Percentiles rank a stretch among this genome's conserved stretches.
phyloP scores from a whole-genome alignment of 2,888 invertebrate species.

The Agrotis segetum region DNA sequence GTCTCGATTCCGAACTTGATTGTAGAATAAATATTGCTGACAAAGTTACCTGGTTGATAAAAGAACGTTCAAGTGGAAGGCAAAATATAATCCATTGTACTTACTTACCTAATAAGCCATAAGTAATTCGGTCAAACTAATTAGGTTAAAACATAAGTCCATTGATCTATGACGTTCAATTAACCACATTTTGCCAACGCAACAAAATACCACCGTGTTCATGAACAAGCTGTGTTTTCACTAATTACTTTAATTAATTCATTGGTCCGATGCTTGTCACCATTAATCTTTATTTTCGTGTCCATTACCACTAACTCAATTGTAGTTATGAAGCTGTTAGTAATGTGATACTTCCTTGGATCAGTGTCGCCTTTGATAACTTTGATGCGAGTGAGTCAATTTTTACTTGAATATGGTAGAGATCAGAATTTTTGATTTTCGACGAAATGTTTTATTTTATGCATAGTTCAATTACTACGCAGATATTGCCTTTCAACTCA shows the following conservation, averaged over 20 bases:
- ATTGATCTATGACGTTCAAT: slow-evolving; percentile 13
- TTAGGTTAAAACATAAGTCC: not conserved
- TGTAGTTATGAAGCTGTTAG: slow-evolving; percentile 30
- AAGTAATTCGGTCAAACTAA: not conserved
- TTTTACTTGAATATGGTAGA: not conserved
- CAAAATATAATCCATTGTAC: not conserved
- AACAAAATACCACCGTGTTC: slow-evolving; percentile 16
- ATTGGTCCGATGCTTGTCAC: slow-evolving; percentile 23
- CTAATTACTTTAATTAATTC: slow-evolving; percentile 58
- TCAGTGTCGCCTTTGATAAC: slow-evolving; percentile 6
- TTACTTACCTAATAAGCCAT: not conserved
- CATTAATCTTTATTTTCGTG: slow-evolving; percentile 44
- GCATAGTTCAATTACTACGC: not conserved
- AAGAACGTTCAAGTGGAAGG: not conserved
- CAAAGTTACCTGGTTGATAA: not conserved
- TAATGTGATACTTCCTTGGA: slow-evolving; percentile 14
- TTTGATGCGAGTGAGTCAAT: not conserved
- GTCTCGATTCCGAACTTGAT: not conserved
- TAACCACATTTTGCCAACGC: slow-evolving; percentile 14
- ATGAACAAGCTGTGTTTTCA: slow-evolving; percentile 33
- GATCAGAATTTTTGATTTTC: not conserved
- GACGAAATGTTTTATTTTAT: not conserved
- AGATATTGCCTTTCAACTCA: no score
- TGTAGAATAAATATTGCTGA: not conserved
- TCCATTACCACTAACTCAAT: slow-evolving; percentile 33